Percentiles rank a stretch among this genome's conserved stretches.
Conservation (phyloP, 2,797 vertebrate species). For the Lagodon rhomboides region DNA sequence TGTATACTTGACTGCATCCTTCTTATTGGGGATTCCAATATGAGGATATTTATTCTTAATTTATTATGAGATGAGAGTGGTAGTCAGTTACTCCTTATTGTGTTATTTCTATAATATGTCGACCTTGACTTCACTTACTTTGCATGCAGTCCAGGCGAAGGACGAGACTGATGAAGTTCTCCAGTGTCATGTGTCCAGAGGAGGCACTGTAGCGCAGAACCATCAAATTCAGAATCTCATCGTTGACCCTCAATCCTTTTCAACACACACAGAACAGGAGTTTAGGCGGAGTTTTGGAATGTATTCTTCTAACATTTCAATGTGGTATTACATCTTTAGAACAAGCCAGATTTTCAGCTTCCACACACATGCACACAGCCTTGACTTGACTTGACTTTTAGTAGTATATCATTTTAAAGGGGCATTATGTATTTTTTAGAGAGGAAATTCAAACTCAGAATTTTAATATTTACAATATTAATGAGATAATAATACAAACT, state of each 20-base stretch:
- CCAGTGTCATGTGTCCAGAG: conserved; percentile 83
- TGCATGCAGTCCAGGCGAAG: conserved; percentile 87
- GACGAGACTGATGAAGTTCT: conserved; percentile 88
- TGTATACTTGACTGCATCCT: background rate
- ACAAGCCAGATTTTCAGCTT: background rate
- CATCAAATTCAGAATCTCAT: conserved; percentile 80
- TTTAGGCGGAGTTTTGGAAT: background rate
- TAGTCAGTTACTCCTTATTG: background rate
- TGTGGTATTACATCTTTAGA: background rate
- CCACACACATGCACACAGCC: too few species aligned
- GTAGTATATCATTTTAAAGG: too few species aligned
- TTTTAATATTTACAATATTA: too few species aligned
- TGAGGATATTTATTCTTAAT: background rate
- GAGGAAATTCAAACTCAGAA: too few species aligned
- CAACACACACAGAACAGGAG: background rate
- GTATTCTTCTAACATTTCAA: too few species aligned
- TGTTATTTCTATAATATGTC: background rate
- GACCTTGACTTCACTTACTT: conserved; percentile 66
- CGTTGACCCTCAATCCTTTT: conserved; percentile 59
- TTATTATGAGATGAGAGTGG: background rate
- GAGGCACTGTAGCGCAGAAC: conserved; percentile 84
- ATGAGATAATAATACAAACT: too few species aligned
- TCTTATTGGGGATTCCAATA: background rate
- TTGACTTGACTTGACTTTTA: too few species aligned
- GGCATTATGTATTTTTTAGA: too few species aligned